Conservation (phyloP, 2,797 vertebrate species). For the Notolepis coatsorum region DNA sequence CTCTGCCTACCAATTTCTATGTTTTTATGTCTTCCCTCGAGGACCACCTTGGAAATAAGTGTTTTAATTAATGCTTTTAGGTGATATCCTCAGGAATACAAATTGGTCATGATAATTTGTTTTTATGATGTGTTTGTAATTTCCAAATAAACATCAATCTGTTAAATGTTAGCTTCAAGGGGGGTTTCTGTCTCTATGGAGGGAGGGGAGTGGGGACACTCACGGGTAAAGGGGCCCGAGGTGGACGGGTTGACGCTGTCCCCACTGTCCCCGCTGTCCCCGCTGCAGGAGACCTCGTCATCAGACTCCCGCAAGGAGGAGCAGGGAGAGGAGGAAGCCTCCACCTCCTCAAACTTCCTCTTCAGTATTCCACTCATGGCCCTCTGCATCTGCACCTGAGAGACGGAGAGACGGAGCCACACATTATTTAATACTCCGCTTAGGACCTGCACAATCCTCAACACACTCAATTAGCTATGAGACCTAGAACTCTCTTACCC, state of each 20-base stretch:
- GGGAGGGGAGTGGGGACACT: constrained; percentile 74
- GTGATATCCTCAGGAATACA: no score
- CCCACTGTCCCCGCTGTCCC: constrained; percentile 97
- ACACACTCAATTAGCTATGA: constrained; percentile 74
- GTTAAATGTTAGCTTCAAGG: no score
- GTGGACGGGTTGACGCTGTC: constrained; percentile 98
- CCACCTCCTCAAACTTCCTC: constrained; percentile 99
- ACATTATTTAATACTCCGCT: constrained; percentile 72
- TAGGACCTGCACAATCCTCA: constrained; percentile 68
- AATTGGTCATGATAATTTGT: no score
- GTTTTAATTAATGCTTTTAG: no score
- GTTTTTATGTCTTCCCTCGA: no score
- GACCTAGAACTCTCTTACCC: constrained; percentile 28
- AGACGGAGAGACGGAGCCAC: constrained; percentile 55
- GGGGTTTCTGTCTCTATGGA: neutral
- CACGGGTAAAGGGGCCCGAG: constrained; percentile 91
- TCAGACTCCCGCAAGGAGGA: constrained; percentile 94
- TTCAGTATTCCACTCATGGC: constrained; percentile 97
- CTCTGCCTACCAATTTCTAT: no score
- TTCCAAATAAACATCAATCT: no score
- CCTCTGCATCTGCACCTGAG: constrained; percentile 80
- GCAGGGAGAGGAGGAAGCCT: constrained; percentile 92
- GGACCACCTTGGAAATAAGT: no score
- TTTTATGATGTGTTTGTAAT: no score
- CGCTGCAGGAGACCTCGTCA: constrained; percentile 95